Base-by-base conservation (phyloP, 1,140 invertebrate species). In the Apis cerana region DNA sequence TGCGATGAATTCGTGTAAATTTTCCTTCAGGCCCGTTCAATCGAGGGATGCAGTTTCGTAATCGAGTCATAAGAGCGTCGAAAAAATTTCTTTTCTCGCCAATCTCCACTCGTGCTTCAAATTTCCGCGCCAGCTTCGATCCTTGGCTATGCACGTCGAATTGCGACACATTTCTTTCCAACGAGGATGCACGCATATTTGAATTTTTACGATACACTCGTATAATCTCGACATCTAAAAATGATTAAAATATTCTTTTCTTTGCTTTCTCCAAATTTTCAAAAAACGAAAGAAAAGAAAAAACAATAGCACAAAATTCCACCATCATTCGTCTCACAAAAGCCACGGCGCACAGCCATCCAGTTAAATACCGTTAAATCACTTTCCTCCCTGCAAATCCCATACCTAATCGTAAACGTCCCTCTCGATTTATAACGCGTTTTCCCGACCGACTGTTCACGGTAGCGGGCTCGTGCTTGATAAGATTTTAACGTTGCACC, bases 111-210 rank as follows among this genome's bases (percentile, higher is more conserved):
- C 75, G n/a, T 43, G 75, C 19, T 23, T 69, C 8, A 59, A 69
- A 69, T 43, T 58, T 21, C 23, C 21, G 50, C 13, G 17, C 13
- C 13, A 27, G 19, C n/a, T 17, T 43, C 69, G n/a, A 69, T 78
- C 23, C n/a, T 69, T 19, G 7, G 15, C 7, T 48, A 17, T 33
- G 71, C 27, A 64, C 75, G 61, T 67, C 70, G n/a, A n/a, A n/a
- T n/a, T n/a, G n/a, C n/a, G n/a, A n/a, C n/a, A n/a, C 59, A 80
- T 67, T 85, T 71, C 50, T 71, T 58, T 54, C 50, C 56, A 72
- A 50, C 69, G 56, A 59, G 58, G 58, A 77, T 72, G 48, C 61
- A 76, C 64, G 4, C 10, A n/a, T 17, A 80, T 50, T 68, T 43
- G 13, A 68, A 68, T 58, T 78, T 23, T 78, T 17, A 19, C 12